Evolutionary conservation across 2,888 invertebrate species (phyloP).

Genomic region (Caenorhabditis panamensis): DNA sequence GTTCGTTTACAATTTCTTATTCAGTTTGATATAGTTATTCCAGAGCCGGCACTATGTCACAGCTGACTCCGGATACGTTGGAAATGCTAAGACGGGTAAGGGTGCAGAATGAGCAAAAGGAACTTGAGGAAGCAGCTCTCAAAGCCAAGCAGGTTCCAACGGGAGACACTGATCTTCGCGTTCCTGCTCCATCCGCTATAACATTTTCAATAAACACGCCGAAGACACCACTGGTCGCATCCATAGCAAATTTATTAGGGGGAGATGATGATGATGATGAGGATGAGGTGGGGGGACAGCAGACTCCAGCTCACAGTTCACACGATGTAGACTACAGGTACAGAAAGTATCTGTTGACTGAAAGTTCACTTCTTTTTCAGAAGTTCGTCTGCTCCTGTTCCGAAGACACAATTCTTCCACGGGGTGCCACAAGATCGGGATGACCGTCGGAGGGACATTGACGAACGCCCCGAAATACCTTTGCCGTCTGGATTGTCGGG

Average conservation of each 20-base stretch:
- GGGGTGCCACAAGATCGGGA: constrained; percentile 11
- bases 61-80: neutral
- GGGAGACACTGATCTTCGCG: neutral
- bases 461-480: constrained; percentile 9
- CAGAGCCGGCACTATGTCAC: neutral
- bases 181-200: neutral
- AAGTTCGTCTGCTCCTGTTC: neutral
- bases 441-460: constrained; percentile 23
- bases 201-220: constrained; percentile 1
- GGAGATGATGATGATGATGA: constrained; percentile 8
- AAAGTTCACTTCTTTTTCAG: neutral
- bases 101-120: neutral
- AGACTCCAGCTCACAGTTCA: neutral
- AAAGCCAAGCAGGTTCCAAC: neutral
- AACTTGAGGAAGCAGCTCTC: too few species aligned
- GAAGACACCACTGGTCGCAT: neutral
- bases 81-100: neutral
- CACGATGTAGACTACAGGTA: constrained; percentile 17
- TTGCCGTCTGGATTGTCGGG: neutral
- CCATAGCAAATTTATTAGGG: neutral
- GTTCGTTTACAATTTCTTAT: neutral
- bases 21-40: neutral
- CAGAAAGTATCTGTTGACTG: neutral
- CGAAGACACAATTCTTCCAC: neutral
- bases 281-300: neutral